Conservation (phyloP, 1,140 invertebrate genomes). For the Lucilia cuprina region DNA sequence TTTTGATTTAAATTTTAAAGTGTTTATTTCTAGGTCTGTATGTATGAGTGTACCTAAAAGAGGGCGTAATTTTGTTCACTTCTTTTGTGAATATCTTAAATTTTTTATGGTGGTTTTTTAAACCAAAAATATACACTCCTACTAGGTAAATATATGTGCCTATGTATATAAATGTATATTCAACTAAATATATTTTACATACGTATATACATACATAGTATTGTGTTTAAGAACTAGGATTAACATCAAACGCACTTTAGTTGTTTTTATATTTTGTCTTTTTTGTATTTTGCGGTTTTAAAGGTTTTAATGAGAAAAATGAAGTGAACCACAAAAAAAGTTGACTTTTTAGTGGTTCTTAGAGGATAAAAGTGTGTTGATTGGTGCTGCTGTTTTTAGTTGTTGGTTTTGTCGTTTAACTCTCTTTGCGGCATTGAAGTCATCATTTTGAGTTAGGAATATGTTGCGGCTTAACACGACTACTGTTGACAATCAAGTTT, state of each 20-base stretch:
- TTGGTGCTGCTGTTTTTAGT: constrained; percentile 1
- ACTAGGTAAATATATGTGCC: too few relatives aligned
- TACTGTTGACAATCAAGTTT: constrained; percentile 4
- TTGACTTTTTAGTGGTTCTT: constrained; percentile 20
- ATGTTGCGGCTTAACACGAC: constrained; percentile 24
- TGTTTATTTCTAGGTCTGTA: not conserved
- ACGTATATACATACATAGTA: not conserved
- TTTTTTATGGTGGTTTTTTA: constrained; percentile 5
- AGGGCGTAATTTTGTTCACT: not conserved
- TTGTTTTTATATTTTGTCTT: constrained; percentile 17
- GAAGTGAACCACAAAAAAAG: constrained; percentile 38
- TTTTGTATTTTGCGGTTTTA: constrained; percentile 39
- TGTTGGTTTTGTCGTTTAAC: not conserved
- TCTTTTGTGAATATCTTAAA: not conserved
- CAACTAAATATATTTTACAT: too few relatives aligned
- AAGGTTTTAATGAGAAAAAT: constrained; percentile 41
- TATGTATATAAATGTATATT: too few relatives aligned
- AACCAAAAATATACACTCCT: not conserved
- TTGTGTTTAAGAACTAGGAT: not conserved
- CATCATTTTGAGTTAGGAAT: constrained; percentile 6
- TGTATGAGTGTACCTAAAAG: not conserved
- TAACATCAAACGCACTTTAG: not conserved
- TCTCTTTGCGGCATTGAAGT: constrained; percentile 17
- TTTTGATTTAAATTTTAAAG: not conserved
- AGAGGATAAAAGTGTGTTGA: not conserved